Base-by-base conservation (phyloP, 2,113 vertebrate genomes). In the Lucifuga dentata region DNA sequence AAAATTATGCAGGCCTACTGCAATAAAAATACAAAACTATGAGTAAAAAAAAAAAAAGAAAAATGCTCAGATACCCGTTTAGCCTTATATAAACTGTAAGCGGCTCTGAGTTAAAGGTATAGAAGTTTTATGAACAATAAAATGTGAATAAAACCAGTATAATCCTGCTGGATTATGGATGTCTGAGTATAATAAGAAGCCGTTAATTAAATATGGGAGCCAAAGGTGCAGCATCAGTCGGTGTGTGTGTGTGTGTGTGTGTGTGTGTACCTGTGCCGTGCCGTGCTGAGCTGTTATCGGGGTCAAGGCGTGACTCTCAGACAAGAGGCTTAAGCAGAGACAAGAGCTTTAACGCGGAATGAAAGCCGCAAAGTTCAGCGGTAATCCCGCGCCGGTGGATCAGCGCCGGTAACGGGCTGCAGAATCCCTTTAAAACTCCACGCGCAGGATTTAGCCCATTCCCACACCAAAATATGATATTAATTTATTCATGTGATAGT, bases 301-400 rank as follows among this genome's bases (percentile, higher is more conserved):
- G 90, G 88, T 90, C 85, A 87, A 66, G 53, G 78, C 64, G 66
- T 74, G 63, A 56, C 73, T 59, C 74, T 53, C 83, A 80, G 86
- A 88, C 92, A 82, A 86, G 90, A 84, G 81, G 91, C 89, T 92
- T 89, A 91, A 81, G 59, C 12, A 21, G 68, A 89, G 79, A 89
- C 89, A 72, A 83, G 86, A 83, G 86, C 67, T 86, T 80, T 78
- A 86, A 84, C 78, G 83, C 55, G 52, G 61, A 85, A 83, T 85
- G 83, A 89, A 86, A 83, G 53, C 86, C 73, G 83, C 83, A 86
- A 74, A 90, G 86, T 90, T 91, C 86, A 84, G 59, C 66, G 53
- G 39, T 89, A 90, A 90, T 88, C 89, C 55, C 55, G 23, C 56
- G 13, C 72, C 73, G 40, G 69, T 56, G 66, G 78, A 81, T 84